A percentile compares a stretch with the other conserved stretches of the same genome.
Evolutionary conservation across 1,140 invertebrate species (phyloP).

Genomic region (Ctenoplectra terminalis): DNA sequence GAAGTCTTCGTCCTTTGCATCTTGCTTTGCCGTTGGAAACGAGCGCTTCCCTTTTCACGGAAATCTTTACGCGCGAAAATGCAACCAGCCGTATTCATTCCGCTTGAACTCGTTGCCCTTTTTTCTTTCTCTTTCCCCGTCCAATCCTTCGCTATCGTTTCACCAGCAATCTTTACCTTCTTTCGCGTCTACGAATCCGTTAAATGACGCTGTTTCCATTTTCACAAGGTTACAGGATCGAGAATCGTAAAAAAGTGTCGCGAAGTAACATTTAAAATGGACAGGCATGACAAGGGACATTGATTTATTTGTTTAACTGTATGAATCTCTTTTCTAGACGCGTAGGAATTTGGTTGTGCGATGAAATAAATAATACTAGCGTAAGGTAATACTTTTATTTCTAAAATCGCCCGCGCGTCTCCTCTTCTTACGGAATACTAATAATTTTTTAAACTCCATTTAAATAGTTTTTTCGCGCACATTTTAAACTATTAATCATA

Average conservation of each 20-base stretch:
- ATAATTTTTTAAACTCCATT: too few relatives aligned
- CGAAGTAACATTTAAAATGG: background rate
- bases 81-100: slow-evolving; percentile 3
- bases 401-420: too few relatives aligned
- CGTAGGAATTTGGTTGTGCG: too few relatives aligned
- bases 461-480: too few relatives aligned
- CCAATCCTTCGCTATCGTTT: background rate
- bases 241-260: background rate
- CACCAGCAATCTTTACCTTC: background rate
- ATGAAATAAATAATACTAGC: too few relatives aligned
- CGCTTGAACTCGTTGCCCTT: slow-evolving; percentile 15
- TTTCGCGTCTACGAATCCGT: background rate
- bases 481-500: too few relatives aligned
- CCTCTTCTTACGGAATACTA: too few relatives aligned
- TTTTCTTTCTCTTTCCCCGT: background rate
- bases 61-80: slow-evolving; percentile 19
- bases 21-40: background rate
- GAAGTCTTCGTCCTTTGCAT: slow-evolving; percentile 22
- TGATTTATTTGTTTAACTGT: background rate
- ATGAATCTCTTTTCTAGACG: background rate
- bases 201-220: background rate
- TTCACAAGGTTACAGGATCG: background rate
- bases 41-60: slow-evolving; percentile 21
- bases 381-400: too few relatives aligned
- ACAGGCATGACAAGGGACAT: background rate